These are phyloP conservation scores for Battus philenor DNA, from an alignment of 1,140 invertebrate species.

Conservation along the genomic window DNA sequence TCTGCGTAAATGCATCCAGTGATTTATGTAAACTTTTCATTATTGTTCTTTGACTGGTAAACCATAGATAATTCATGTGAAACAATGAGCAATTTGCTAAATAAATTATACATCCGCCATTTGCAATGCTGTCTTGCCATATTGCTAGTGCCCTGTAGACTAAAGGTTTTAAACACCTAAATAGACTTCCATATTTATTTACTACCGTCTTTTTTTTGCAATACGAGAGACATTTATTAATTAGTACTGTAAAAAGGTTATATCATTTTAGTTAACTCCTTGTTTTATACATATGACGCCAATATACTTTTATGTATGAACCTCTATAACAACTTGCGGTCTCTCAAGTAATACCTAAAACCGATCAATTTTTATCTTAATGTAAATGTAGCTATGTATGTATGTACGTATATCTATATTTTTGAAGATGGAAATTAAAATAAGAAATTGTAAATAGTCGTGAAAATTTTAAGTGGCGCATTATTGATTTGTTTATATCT, in stretches of 20 bases:
- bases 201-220: constrained; percentile 37
- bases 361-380: constrained; percentile 65
- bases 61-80: constrained; percentile 60
- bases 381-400: constrained; percentile 66
- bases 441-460: constrained; percentile 71
- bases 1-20: constrained; percentile 53
- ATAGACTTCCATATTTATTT: constrained; percentile 14
- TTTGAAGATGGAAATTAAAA: constrained; percentile 65
- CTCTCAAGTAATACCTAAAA: constrained; percentile 45
- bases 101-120: constrained; percentile 72
- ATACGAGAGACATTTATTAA: too few species aligned
- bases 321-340: constrained; percentile 43
- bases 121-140: constrained; percentile 72
- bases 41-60: constrained; percentile 70
- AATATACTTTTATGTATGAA: constrained; percentile 17
- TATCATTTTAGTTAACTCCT: constrained; percentile 28
- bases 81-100: constrained; percentile 74
- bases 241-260: constrained; percentile 16
- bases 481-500: constrained; percentile 65
- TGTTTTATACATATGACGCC: constrained; percentile 27
- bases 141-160: constrained; percentile 60
- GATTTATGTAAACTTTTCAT: constrained; percentile 64
- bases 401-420: constrained; percentile 72
- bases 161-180: constrained; percentile 36
- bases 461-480: constrained; percentile 73